Evolutionary conservation across 2,888 invertebrate genomes (phyloP).

Genomic region (Plusia festucae): DNA sequence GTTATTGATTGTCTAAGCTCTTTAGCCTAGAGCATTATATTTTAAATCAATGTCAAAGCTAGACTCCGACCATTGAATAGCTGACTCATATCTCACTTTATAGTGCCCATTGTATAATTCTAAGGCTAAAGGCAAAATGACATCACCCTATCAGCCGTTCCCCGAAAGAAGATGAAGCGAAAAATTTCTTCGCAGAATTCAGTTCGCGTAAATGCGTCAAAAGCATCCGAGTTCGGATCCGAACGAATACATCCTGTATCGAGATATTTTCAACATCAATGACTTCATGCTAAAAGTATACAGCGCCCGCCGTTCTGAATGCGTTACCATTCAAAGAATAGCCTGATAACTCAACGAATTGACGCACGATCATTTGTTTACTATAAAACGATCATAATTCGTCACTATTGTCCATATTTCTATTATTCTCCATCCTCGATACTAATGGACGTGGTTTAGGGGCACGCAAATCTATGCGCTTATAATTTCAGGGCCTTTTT

Average conservation of each 20-base stretch:
- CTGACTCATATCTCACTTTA: conserved; percentile 28
- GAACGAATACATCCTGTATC: conserved; percentile 66
- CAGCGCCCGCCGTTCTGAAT: conserved; percentile 31
- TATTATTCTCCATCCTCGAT: conserved; percentile 7
- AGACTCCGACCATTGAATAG: conserved; percentile 21
- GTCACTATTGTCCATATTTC: conserved; percentile 12
- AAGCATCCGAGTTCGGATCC: neutral
- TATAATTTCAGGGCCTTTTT: neutral
- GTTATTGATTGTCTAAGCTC: conserved; percentile 10
- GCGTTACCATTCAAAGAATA: conserved; percentile 67
- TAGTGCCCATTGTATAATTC: conserved; percentile 7
- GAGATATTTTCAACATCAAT: conserved; percentile 74
- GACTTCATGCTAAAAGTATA: conserved; percentile 83
- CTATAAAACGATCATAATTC: conserved; percentile 31
- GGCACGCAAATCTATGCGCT: neutral
- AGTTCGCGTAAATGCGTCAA: neutral
- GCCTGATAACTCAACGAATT: conserved; percentile 49
- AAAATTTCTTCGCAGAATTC: neutral
- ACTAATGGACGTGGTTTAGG: neutral
- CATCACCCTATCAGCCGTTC: neutral
- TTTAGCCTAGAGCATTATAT: conserved; percentile 25
- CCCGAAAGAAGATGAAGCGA: neutral
- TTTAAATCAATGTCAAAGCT: conserved; percentile 51
- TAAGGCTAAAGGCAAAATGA: conserved; percentile 3
- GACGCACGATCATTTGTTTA: conserved; percentile 42